Evolutionary conservation across 2,797 vertebrate species (phyloP).

Genomic region (Lagocephalus sceleratus): DNA sequence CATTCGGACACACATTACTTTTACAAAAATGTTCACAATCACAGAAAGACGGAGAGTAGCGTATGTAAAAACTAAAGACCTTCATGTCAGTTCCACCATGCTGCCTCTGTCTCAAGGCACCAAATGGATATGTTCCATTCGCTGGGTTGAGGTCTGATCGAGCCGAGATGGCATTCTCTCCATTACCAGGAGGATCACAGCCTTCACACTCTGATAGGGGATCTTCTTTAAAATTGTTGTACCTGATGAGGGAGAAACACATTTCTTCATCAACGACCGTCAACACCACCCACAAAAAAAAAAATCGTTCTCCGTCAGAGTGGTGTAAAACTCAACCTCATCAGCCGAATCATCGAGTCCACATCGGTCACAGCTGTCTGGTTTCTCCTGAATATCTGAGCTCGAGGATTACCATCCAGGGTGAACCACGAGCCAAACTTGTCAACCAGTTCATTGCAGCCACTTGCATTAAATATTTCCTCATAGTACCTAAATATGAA

Average conservation of each 20-base stretch:
- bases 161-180: constrained; percentile 88
- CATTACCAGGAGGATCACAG: constrained; percentile 82
- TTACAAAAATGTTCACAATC: not conserved
- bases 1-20: constrained; percentile 3
- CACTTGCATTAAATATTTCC: constrained; percentile 87
- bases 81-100: constrained; percentile 94
- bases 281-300: not conserved
- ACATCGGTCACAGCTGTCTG: constrained; percentile 82
- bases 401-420: constrained; percentile 83
- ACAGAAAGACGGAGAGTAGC: not conserved
- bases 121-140: constrained; percentile 92
- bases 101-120: constrained; percentile 83
- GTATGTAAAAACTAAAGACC: constrained; percentile 61
- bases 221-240: constrained; percentile 88
- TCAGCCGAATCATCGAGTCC: constrained; percentile 87
- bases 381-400: constrained; percentile 90
- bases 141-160: constrained; percentile 90
- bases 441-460: constrained; percentile 81
- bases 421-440: constrained; percentile 91
- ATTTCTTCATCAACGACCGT: not conserved
- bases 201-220: constrained; percentile 81
- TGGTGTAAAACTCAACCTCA: constrained; percentile 78
- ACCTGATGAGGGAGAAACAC: constrained; percentile 67
- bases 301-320: not conserved
- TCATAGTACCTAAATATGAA: constrained; percentile 78